Base-by-base conservation (phyloP, 2,113 vertebrate species). In the Phalacrocorax aristotelis region DNA sequence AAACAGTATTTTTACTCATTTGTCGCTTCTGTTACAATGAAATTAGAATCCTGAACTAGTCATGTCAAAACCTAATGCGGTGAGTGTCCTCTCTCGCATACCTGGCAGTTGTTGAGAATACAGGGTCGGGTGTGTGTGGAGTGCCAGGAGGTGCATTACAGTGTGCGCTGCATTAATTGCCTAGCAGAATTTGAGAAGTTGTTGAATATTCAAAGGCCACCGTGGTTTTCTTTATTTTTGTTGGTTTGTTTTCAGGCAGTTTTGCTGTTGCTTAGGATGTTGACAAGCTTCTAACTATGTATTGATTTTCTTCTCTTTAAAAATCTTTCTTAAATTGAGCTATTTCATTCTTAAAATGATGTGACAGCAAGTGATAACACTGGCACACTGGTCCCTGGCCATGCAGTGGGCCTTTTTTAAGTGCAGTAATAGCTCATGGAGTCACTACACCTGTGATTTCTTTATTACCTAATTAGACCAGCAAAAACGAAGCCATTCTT, bases 241-340 rank as follows among this genome's bases (percentile, higher is more conserved):
- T 88, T 86, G 93, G 46, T 62, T 92, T 92, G 46, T 62, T 93
- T 97, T 81, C 66, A 86, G 62, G 79, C 36, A 69, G 23, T 93
- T 96, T 92, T 62, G 69, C 74, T 89, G 26, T 81, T 94, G 71
- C 74, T 96, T 94, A 81, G 51, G 80, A 69, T 95, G 90, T 49
- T 89, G 94, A 95, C 89, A 91, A 82, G 85, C 64, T 87, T 90
- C 91, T 96, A 95, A 93, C 87, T 72, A 55, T 21, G 32, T 97
- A 97, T 96, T 93, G 95, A 96, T 97, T 97, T 95, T 94, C 55
- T 74, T 82, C 69, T 93, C 78, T 91, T 95, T 94, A 96, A 96
- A 97, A 97, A 87, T 96, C 90, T 94, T 89, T 86, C 86, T 82
- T 86, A 97, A 97, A 96, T 95, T 90, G 91, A 95, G 89, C 87